These are phyloP conservation scores for Varanus salvator DNA, from an alignment of 2,113 vertebrate species.

Conservation along the genomic window DNA sequence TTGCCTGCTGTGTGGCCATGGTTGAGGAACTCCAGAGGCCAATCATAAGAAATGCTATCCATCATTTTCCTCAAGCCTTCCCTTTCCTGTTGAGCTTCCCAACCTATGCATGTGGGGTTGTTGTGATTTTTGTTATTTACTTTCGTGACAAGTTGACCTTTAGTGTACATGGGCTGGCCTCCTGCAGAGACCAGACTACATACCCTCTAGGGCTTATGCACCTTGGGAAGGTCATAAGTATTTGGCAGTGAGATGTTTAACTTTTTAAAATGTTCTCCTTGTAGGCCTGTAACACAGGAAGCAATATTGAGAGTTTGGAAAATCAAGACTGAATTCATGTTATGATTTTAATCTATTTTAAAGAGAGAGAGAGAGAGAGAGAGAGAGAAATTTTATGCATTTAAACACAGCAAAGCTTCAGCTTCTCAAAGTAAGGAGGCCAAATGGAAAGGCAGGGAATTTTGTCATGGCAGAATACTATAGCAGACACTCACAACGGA, in stretches of 20 bases:
- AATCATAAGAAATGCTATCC: constrained; percentile 56
- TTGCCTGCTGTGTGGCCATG: constrained; percentile 51
- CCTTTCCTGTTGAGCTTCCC: not conserved
- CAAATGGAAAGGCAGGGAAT: constrained; percentile 70
- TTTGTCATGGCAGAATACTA: constrained; percentile 76
- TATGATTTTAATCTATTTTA: constrained; percentile 53
- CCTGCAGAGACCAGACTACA: constrained; percentile 43
- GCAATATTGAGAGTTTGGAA: constrained; percentile 7
- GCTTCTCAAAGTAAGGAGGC: constrained; percentile 53
- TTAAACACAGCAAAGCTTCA: not conserved
- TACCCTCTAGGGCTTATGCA: constrained; percentile 54
- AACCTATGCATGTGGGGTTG: not conserved
- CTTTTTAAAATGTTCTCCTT: constrained; percentile 6
- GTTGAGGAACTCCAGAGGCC: constrained; percentile 33
- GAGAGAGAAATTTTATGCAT: constrained; percentile 22
- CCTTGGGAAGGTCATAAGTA: constrained; percentile 53
- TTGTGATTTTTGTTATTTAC: constrained; percentile 25
- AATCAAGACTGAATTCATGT: too few relatives aligned
- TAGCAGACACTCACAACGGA: constrained; percentile 73
- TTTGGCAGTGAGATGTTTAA: not conserved
- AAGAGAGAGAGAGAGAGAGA: constrained; percentile 34
- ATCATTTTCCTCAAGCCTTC: constrained; percentile 33
- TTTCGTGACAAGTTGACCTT: constrained; percentile 59
- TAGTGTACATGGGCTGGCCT: constrained; percentile 39
- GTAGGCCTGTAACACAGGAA: not conserved